Percentiles rank a stretch among this genome's conserved stretches.
These are phyloP conservation scores for Odontomyia ornata DNA, from an alignment of 2,888 invertebrate species.

Conservation along the genomic window DNA sequence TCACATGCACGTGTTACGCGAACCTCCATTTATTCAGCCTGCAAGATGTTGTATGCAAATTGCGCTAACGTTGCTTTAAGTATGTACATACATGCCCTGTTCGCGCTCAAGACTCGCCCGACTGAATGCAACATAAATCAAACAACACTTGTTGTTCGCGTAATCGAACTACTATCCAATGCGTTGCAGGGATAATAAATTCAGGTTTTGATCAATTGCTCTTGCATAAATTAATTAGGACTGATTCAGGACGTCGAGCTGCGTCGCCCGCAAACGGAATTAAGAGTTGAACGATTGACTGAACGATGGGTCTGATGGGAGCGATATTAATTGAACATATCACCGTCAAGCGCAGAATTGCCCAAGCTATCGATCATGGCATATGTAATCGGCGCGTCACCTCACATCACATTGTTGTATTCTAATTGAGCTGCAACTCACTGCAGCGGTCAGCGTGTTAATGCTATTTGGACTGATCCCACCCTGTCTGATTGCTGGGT, in stretches of 20 bases:
- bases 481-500: no score
- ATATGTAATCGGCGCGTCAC: constrained; percentile 15
- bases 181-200: constrained; percentile 38
- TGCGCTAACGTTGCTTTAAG: constrained; percentile 23
- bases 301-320: constrained; percentile 13
- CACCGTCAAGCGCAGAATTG: constrained; percentile 39
- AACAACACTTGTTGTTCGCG: constrained; percentile 40
- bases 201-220: constrained; percentile 43
- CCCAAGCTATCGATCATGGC: constrained; percentile 38
- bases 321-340: constrained; percentile 30
- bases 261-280: neutral
- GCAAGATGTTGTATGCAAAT: constrained; percentile 40
- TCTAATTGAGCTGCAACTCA: no score
- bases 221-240: constrained; percentile 42
- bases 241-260: constrained; percentile 19
- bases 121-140: constrained; percentile 34
- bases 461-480: no score
- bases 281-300: constrained; percentile 26
- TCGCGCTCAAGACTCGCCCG: constrained; percentile 9
- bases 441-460: no score
- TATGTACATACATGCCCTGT: neutral
- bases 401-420: neutral
- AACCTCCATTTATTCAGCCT: neutral
- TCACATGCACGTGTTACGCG: constrained; percentile 16
- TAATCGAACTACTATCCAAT: constrained; percentile 32